Percentiles rank a stretch among this genome's conserved stretches.
phyloP scores from a whole-genome alignment of 2,888 invertebrate genomes.

The Drosophila stalkeri region DNA sequence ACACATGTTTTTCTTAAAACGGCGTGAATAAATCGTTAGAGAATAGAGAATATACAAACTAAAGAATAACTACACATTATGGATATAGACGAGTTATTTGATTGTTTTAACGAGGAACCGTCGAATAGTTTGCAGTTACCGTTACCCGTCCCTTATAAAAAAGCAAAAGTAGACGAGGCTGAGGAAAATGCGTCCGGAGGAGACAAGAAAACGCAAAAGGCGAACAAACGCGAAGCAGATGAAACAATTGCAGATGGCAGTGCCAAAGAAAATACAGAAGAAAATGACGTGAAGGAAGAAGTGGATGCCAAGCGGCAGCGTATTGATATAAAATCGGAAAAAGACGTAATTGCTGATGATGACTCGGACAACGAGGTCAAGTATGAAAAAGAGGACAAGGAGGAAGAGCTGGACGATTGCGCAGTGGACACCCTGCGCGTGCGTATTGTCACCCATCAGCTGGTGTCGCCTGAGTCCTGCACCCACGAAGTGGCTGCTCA shows the following conservation, averaged over 20 bases:
- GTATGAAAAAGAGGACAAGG: conserved; percentile 20
- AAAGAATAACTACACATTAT: conserved; percentile 55
- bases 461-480: conserved; percentile 96
- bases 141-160: background rate
- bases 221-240: conserved; percentile 20
- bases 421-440: conserved; percentile 92
- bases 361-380: conserved; percentile 15
- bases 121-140: conserved; percentile 38
- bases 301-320: conserved; percentile 42
- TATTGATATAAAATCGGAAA: background rate
- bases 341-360: conserved; percentile 9
- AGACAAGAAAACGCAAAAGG: conserved; percentile 28
- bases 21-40: background rate
- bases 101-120: conserved; percentile 83
- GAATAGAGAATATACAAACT: background rate
- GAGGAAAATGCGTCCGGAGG: conserved; percentile 8
- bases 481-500: conserved; percentile 98
- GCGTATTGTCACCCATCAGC: conserved; percentile 93
- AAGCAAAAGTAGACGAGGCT: background rate
- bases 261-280: background rate
- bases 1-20: conserved; percentile 29
- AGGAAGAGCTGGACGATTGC: conserved; percentile 77
- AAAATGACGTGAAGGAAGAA: background rate
- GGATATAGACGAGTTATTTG: conserved; percentile 84
- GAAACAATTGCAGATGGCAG: background rate